Base-by-base conservation (phyloP, 2,113 vertebrate genomes). In the Motacilla alba region DNA sequence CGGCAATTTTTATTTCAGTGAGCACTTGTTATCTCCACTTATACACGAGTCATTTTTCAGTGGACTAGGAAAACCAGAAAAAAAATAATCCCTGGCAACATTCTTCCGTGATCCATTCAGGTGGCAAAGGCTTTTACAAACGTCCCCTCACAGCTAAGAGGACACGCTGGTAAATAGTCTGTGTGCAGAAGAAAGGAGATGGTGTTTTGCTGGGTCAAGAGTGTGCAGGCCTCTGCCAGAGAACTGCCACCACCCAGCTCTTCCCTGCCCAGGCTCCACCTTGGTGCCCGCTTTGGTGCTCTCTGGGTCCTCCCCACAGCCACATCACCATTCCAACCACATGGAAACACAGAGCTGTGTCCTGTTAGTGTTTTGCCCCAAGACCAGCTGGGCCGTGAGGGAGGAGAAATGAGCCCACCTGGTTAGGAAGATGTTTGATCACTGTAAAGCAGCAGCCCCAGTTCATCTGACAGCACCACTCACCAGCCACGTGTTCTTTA, bases 21-120 rank as follows among this genome's bases (percentile, higher is more conserved):
- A 90, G 82, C 35, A 11, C 50, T 92, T 13, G 30, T 79, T 91
- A 94, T 79, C 83, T 85, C 37, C 41, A 23, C 18, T 17, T 53
- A 52, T 80, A 47, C 63, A 67, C 33, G 56, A 82, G 56, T 91
- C 33, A 85, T 84, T 79, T 83, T 79, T 63, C 81, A 56, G 41
- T 37, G 59, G 67, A 83, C 75, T 39, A 30, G 59, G 55, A 69
- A 96, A 93, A 93, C 39, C 81, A 92, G 81, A 68, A 78, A 43
- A 41, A 67, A 50, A 80, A 47, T 35, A 27, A 20, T 49, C 55
- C 70, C 21, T 8, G 2, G 17, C 30, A 44, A 24, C 1, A 13
- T 74, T 93, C 39, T 91, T 91, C 67, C 46, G 68, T 75, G 92
- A 93, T 27, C 85, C 87, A 90, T 86, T 80, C 88, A 96, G 47